phyloP scores from a whole-genome alignment of 2,888 invertebrate species.

The Dolichopus griseipennis region DNA sequence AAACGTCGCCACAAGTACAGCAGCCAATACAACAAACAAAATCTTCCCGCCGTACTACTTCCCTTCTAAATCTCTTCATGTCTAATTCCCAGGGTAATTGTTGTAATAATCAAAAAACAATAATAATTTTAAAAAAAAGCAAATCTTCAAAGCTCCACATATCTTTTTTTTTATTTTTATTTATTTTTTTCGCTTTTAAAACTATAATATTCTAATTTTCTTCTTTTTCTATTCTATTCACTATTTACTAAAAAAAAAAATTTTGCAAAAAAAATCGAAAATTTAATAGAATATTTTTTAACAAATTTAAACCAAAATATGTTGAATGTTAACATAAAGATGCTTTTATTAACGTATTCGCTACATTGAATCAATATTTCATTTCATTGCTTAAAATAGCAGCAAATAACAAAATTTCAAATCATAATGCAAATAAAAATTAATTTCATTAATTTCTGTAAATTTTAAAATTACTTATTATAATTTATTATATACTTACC shows the following conservation, averaged over 20 bases:
- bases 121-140: conserved; percentile 15
- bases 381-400: background rate
- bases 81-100: conserved; percentile 82
- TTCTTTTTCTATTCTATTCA: background rate
- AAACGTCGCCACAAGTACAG: conserved; percentile 18
- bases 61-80: conserved; percentile 90
- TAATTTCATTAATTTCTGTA: too few relatives aligned
- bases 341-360: background rate
- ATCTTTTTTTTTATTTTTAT: conserved; percentile 18
- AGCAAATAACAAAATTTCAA: background rate
- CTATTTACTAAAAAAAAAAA: background rate
- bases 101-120: conserved; percentile 26
- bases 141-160: conserved; percentile 18
- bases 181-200: background rate
- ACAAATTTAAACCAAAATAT: background rate
- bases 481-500: too few relatives aligned
- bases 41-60: conserved; percentile 86
- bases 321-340: background rate
- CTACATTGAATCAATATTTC: background rate
- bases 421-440: too few relatives aligned
- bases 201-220: background rate
- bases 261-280: too few relatives aligned
- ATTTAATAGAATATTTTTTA: background rate
- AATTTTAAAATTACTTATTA: too few relatives aligned
- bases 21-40: conserved; percentile 44